phyloP scores from a whole-genome alignment of 2,113 vertebrate species.

The Bos javanicus region DNA sequence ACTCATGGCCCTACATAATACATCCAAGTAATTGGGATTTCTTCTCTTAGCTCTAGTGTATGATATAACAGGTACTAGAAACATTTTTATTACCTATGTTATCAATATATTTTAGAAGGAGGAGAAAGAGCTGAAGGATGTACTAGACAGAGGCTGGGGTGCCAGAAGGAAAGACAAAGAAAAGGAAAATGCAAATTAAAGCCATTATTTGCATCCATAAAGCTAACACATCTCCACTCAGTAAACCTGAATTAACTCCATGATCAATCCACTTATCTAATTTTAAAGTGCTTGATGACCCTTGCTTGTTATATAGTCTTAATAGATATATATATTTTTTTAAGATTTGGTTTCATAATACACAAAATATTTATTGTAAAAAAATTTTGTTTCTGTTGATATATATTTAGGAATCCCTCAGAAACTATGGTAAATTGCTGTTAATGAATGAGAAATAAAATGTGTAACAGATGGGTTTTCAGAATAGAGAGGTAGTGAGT shows the following conservation, averaged over 20 bases:
- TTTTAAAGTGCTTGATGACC: not conserved
- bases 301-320: not conserved
- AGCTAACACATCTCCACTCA: not conserved
- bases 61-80: not conserved
- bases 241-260: not conserved
- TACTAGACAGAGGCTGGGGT: not conserved
- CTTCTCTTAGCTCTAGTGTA: not conserved
- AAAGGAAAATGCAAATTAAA: not conserved
- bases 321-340: not conserved
- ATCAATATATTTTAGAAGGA: not conserved
- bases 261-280: not conserved
- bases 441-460: slow-evolving; percentile 25
- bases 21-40: not conserved
- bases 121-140: not conserved
- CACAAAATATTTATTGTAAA: not conserved
- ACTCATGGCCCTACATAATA: not conserved
- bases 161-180: not conserved
- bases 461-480: not conserved
- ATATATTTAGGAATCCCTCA: not conserved
- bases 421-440: not conserved
- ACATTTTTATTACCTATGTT: not conserved
- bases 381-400: not conserved
- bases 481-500: not conserved
- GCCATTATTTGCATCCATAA: not conserved
- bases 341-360: not conserved